phyloP scores from a whole-genome alignment of 2,113 vertebrate species.

The Willisornis vidua region DNA sequence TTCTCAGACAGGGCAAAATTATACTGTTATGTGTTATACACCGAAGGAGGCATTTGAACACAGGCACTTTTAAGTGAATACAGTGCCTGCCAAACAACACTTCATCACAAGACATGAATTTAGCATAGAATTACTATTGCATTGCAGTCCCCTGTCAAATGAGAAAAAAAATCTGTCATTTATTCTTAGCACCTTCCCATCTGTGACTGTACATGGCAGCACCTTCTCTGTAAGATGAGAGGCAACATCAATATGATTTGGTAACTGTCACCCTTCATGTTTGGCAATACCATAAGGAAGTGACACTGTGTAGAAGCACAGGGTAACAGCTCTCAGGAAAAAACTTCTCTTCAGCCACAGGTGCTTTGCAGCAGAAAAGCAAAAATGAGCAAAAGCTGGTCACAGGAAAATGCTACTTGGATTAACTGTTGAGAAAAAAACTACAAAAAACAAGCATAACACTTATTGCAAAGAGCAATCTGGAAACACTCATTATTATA shows the following conservation, averaged over 20 bases:
- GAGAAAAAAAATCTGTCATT: not conserved
- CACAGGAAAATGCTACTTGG: constrained; percentile 32
- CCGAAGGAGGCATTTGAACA: constrained; percentile 70
- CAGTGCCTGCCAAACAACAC: constrained; percentile 53
- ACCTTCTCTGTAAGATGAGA: constrained; percentile 37
- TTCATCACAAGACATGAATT: constrained; percentile 59
- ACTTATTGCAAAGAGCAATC: constrained; percentile 14
- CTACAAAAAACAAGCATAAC: not conserved
- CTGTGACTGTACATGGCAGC: not conserved
- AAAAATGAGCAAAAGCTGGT: constrained; percentile 45
- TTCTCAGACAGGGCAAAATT: constrained; percentile 83
- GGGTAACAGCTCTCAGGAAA: constrained; percentile 43
- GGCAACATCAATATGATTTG: constrained; percentile 20
- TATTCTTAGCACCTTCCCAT: constrained; percentile 45
- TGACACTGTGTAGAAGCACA: constrained; percentile 46
- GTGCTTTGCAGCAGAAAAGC: constrained; percentile 48
- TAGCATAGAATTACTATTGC: constrained; percentile 26
- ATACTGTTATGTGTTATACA: constrained; percentile 78
- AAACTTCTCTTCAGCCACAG: constrained; percentile 58
- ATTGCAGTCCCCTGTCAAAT: constrained; percentile 41
- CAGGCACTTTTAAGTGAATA: constrained; percentile 64
- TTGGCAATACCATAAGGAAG: constrained; percentile 24
- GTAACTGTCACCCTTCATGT: not conserved
- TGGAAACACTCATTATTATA: constrained; percentile 17
- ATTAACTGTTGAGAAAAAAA: constrained; percentile 1